Conservation (phyloP, 2,888 invertebrate species). For the Sesamia inferens region DNA sequence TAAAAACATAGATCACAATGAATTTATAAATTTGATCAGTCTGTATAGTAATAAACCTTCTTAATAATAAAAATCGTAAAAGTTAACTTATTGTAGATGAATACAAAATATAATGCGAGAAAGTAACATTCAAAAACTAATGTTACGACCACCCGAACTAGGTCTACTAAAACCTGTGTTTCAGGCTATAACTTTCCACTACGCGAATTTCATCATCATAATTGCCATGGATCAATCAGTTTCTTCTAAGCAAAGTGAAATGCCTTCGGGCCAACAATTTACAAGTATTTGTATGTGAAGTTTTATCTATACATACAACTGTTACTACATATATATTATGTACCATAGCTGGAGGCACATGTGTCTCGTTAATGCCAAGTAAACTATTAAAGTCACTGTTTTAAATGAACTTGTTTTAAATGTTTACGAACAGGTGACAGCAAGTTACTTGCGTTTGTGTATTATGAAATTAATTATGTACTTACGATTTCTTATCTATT, state of each 20-base stretch:
- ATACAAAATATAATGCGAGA: no score
- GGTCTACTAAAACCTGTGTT: no score
- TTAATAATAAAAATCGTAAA: no score
- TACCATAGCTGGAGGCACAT: slow-evolving; percentile 27
- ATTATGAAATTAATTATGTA: slow-evolving; percentile 12
- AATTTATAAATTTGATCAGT: no score
- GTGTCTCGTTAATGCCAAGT: slow-evolving; percentile 10
- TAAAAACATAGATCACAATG: no score
- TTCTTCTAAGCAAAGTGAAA: slow-evolving; percentile 8
- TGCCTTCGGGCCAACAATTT: slow-evolving; percentile 15
- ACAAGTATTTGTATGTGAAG: slow-evolving; percentile 15
- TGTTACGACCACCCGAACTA: no score
- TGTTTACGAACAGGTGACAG: slow-evolving; percentile 6
- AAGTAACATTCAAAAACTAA: no score
- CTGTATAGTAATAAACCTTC: no score
- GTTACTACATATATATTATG: background rate
- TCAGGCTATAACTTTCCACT: background rate
- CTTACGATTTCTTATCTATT: background rate
- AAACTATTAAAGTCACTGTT: background rate
- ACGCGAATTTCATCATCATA: slow-evolving; percentile 7
- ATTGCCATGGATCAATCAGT: slow-evolving; percentile 21
- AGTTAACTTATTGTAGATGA: no score
- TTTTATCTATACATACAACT: slow-evolving; percentile 11
- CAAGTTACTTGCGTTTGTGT: background rate
- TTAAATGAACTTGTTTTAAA: slow-evolving; percentile 32